phyloP scores from a whole-genome alignment of 2,113 vertebrate genomes.

The Cichladusa arquata region DNA sequence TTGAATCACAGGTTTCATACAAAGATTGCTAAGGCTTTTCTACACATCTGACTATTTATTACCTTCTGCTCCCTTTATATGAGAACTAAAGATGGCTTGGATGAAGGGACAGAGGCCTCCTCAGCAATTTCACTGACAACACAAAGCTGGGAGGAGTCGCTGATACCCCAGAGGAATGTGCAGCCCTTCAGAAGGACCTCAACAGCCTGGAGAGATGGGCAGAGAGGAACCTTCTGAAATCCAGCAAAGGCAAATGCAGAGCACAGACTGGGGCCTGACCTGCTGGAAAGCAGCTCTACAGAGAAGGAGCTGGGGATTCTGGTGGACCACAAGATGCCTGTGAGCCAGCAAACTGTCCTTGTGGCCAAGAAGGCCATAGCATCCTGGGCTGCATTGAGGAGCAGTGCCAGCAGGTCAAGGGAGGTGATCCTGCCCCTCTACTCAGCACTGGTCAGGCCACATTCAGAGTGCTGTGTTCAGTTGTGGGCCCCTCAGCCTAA shows the following conservation, averaged over 20 bases:
- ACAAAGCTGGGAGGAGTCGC: background rate
- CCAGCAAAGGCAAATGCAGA: background rate
- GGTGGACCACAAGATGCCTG: background rate
- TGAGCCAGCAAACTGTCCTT: background rate
- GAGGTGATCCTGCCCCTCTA: background rate
- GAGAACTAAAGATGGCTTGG: background rate
- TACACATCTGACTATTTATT: background rate
- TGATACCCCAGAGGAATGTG: accelerated
- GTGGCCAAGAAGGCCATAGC: background rate
- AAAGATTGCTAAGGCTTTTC: background rate
- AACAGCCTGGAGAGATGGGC: background rate
- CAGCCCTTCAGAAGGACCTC: background rate
- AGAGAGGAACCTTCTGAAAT: background rate
- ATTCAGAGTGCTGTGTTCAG: background rate
- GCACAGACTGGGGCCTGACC: background rate
- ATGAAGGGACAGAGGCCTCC: background rate
- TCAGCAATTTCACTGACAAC: background rate
- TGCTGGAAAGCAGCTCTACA: background rate
- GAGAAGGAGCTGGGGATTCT: background rate
- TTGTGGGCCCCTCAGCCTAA: background rate
- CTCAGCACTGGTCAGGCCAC: background rate
- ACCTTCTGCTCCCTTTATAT: background rate
- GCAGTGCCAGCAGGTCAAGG: accelerated
- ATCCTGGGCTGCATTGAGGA: background rate
- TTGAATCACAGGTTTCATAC: background rate